Conservation (phyloP, 2,797 vertebrate species). For the Dendrocincla fuliginosa region DNA sequence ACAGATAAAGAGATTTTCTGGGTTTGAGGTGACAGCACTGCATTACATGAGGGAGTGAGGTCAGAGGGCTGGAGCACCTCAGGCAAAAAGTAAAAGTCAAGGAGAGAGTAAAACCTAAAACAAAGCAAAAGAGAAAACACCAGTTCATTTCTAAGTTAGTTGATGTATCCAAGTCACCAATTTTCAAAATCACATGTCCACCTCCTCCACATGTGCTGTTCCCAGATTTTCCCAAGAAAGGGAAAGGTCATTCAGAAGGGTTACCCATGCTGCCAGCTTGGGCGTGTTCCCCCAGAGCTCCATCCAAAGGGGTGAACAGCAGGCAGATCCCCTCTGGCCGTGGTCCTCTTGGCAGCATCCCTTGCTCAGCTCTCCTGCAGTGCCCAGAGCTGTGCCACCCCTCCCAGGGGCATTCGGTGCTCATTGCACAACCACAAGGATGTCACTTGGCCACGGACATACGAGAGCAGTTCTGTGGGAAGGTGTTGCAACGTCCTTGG, state of each 20-base stretch:
- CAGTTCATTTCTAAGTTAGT: background rate
- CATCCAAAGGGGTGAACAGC: background rate
- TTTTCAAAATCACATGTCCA: background rate
- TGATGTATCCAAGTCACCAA: background rate
- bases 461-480: background rate
- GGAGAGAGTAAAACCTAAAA: background rate
- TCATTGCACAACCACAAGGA: background rate
- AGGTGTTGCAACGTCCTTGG: background rate
- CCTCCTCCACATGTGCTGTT: background rate
- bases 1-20: background rate
- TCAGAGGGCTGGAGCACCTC: background rate
- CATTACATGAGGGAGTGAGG: accelerated
- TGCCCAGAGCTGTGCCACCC: background rate
- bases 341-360: background rate
- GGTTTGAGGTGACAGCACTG: background rate
- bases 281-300: background rate
- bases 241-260: background rate
- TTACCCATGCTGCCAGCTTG: background rate
- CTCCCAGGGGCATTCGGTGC: background rate
- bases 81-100: background rate
- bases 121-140: background rate
- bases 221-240: background rate
- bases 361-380: background rate
- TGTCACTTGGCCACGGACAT: background rate
- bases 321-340: accelerated